Evolutionary conservation across 2,797 vertebrate genomes (phyloP).

Genomic region (Odontamblyopus lacepedii): DNA sequence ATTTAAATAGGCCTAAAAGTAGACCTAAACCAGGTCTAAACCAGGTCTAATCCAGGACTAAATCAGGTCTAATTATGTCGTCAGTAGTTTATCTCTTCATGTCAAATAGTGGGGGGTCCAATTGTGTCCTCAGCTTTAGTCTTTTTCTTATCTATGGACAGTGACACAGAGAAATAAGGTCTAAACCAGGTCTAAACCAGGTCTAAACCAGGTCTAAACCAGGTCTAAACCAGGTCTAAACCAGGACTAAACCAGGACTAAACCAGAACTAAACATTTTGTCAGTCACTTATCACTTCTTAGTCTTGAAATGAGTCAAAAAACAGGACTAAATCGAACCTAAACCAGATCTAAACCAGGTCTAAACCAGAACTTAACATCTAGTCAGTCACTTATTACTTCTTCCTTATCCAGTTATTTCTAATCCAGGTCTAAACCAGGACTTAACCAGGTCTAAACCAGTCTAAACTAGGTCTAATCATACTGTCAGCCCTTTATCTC

Average conservation of each 20-base stretch:
- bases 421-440: not conserved
- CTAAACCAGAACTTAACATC: not conserved
- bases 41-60: not conserved
- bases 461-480: slow-evolving; percentile 23
- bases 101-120: too few species aligned
- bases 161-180: too few species aligned
- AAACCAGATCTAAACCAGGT: not conserved
- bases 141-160: too few species aligned
- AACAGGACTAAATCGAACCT: not conserved
- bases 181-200: not conserved
- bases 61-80: not conserved
- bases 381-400: too few species aligned
- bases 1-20: not conserved
- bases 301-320: not conserved
- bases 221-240: not conserved
- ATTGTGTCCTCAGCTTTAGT: too few species aligned
- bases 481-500: slow-evolving; percentile 59
- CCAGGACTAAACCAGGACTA: not conserved
- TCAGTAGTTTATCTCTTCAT: too few species aligned
- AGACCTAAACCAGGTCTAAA: not conserved
- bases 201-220: not conserved
- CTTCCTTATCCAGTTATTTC: not conserved
- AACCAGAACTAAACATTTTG: not conserved
- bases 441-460: not conserved
- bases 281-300: too few species aligned